Base-by-base conservation (phyloP, 2,888 invertebrate genomes). In the Tribolium freemani region DNA sequence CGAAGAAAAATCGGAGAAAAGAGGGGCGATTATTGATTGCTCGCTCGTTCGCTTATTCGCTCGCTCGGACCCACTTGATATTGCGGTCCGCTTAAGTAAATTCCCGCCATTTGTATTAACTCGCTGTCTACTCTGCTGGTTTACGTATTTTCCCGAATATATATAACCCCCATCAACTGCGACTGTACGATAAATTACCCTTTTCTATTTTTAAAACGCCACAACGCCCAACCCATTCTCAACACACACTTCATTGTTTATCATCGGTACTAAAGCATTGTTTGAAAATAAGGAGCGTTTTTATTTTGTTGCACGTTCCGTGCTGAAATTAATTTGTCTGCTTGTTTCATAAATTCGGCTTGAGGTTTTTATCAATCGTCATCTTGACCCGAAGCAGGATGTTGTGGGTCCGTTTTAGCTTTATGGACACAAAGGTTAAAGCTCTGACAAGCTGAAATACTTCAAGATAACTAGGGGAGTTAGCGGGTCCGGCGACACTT, bases 1-100 rank as follows among this genome's bases (percentile, higher is more conserved):
- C 71, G 74, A 74, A 71, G 77, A 77, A 77, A 76, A 78, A 79
- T 75, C 73, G 57, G 69, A 63, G 69, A 61, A 66, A 63, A 56
- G 63, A 20, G 30, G 63, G 72, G 76, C 77, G 76, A 77, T 78
- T 79, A 78, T 77, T 78, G 77, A 78, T 79, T 78, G 76, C 11
- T 48, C 48, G 48, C 38, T n/a, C 38, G 8, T 9, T 38, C 38
- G 38, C 38, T 8, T 8, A 9, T 38, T 38, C 38, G 38, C 9
- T 38, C n/a, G 38, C n/a, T 38, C 8, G 38, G n/a, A 38, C 38
- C 6, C 38, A 38, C 5, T 38, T 38, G 6, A 38, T 38, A 38
- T 38, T 38, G 6, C 13, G 16, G 48, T 46, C 13, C 68, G 50
- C 51, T 68, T 51, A 68, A 68, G 68, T 58, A 70, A 70, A 61